Evolutionary conservation across 2,113 vertebrate genomes (phyloP).

Genomic region (Orcinus orca): DNA sequence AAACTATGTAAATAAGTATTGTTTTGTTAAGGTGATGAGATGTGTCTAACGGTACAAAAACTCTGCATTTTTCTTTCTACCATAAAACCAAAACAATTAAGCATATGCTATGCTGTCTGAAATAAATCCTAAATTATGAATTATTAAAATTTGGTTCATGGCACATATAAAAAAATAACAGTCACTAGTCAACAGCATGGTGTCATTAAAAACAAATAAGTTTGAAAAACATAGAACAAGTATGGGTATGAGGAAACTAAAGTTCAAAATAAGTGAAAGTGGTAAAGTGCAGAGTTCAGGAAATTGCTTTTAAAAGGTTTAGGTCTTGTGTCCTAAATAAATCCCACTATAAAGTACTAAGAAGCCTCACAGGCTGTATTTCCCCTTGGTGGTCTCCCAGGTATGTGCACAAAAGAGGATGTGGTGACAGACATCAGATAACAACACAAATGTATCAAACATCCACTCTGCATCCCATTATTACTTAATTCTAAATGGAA

Average conservation of each 20-base stretch:
- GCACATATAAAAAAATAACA: background rate
- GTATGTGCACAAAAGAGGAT: background rate
- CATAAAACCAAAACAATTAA: background rate
- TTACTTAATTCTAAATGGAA: background rate
- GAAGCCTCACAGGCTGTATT: background rate
- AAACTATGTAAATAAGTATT: background rate
- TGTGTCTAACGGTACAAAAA: background rate
- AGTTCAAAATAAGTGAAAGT: background rate
- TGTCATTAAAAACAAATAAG: background rate
- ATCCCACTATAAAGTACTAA: background rate
- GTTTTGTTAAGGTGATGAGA: background rate
- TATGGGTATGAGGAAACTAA: background rate
- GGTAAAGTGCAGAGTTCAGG: background rate
- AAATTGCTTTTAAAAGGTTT: background rate
- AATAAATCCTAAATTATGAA: background rate
- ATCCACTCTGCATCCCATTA: background rate
- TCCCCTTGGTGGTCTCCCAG: background rate
- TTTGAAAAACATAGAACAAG: background rate
- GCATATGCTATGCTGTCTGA: background rate
- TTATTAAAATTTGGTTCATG: background rate
- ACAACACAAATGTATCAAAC: background rate
- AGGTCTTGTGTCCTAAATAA: background rate
- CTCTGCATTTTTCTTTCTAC: background rate
- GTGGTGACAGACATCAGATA: background rate
- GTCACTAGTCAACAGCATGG: background rate